Evolutionary conservation across 2,797 vertebrate species (phyloP), one percentile per base, ranked within the genome.

Genomic region (Percopsis omiscomaycus): DNA sequence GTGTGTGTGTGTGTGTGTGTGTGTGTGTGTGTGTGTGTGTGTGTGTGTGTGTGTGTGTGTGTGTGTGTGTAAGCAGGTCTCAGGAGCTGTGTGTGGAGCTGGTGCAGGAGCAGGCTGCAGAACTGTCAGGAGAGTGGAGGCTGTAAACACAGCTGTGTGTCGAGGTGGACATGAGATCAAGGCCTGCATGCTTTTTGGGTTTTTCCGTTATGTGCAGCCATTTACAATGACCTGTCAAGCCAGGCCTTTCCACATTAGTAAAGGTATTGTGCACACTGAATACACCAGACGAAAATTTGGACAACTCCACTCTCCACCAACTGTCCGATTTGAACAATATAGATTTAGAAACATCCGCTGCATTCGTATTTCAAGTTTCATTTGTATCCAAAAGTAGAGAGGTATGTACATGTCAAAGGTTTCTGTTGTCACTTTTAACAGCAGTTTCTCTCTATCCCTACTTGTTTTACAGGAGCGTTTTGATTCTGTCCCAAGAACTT

Each of bases 91-190:
- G 68, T 61, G 69, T 28, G 68, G 55, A 22, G 63, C 66, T 66
- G 56, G 61, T 27, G 68, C 62, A 71, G 69, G 56, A 68, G 69
- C 32, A 29, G 15, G 55, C 62, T 62, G 64, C 61, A 67, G 68
- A 65, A 58, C 50, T 30, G 61, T 67, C 47, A 32, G 59, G 73
- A 28, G 63, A 75, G 51, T 66, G 69, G 63, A 61, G 50, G 62
- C 67, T 71, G 64, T 80, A 84, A 82, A 85, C 84, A 86, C 82
- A 87, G 80, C 84, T 86, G 78, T 84, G 71, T 74, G 77, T 78
- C 59, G 73, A 76, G 72, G 71, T 68, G 70, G 75, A 47, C 1
- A 55, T 58, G n/a, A 61, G 59, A 68, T 59, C 61, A 66, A 70
- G 68, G 52, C 22, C 63, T 53, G 67, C 61, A 56, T 61, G 54